Evolutionary conservation across 1,140 invertebrate genomes (phyloP), one percentile per base, ranked within the genome.

Genomic region (Platyscapa corneri): DNA sequence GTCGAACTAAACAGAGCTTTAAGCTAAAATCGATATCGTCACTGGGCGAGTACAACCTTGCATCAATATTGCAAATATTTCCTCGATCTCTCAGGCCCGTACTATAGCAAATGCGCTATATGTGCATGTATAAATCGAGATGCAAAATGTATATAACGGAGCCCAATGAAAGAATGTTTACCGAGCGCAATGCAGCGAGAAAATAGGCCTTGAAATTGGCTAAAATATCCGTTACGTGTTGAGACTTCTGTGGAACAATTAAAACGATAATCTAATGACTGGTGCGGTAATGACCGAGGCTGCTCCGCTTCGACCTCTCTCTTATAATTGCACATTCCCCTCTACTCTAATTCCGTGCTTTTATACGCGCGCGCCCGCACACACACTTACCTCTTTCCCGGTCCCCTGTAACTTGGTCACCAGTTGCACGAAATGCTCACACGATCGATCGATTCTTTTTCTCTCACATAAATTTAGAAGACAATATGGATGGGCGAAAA

Each of bases 171-270:
- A 56, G 46, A 20, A 77, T 56, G 32, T 8, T 77, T 32, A 0
- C 7, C 3, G 39, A 77, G 37, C n/a, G 3, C 46, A 53, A 3
- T 34, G 32, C 14, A 34, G n/a, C 3, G 2, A 67, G 32, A 32
- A 67, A 32, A 67, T 67, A 67, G n/a, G 30, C 30, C 30, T 76
- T 76, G n/a, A 20, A 37, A 46, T 42, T 46, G 27, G 27, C 39
- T n/a, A 53, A 53, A 77, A 49, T 16, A 18, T 78, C 39, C 60
- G 60, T 32, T 67, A 46, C 64, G 27, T 49, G 20, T 67, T 42
- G 65, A 37, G 65, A 49, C 65, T 34, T 82, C 34, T 46, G 6
- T 39, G 46, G 80, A 76, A 83, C 82, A 83, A 83, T 83, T 75
- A 83, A 37, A 76, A 83, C 74, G 56, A 76, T 83, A 77, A 65